Base-by-base conservation (phyloP, 2,113 vertebrate species). In the Campylorhamphus procurvoides region DNA sequence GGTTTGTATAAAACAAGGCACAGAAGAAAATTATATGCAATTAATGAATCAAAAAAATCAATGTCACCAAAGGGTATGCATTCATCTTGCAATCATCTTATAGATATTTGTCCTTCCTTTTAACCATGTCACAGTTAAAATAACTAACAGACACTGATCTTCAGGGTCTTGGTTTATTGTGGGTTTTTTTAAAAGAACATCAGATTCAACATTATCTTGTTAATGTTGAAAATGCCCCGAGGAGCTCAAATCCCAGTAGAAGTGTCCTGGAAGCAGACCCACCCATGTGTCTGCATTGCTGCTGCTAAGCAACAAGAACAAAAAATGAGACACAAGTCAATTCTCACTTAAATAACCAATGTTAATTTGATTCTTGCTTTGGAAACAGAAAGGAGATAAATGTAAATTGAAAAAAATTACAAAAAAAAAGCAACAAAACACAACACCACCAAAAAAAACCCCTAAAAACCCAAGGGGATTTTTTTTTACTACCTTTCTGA, bases 261-360 rank as follows among this genome's bases (percentile, higher is more conserved):
- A 85, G 50, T 63, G 50, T 29, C 69, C 62, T 64, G 55, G 67
- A 76, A 85, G 33, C 46, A 68, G 55, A 69, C 35, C 46, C 58
- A 73, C 67, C 89, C 67, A 2, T 37, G 60, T 37, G 20, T 6
- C 71, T 80, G 10, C 19, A 13, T 28, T 62, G 59, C 60, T 83
- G 89, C 93, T 96, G 90, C 91, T 93, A 90, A 90, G 95, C 78
- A 94, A 95, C 93, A 47, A 33, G 87, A 90, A 55, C 53, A 71
- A 73, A 89, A 75, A 85, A 24, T 10, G 16, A 24, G 31, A 12
- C 49, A 24, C 14, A 39, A 39, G 63, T 31, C 67, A 89, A 35
- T 73, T 89, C 37, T 76, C 22, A 60, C 64, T 92, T 89, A 75
- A 91, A 83, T 58, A 97, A 77, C 6, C 0, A 0, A 55, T 55